phyloP scores from a whole-genome alignment of 2,888 invertebrate genomes.

The Erebia ligea region DNA sequence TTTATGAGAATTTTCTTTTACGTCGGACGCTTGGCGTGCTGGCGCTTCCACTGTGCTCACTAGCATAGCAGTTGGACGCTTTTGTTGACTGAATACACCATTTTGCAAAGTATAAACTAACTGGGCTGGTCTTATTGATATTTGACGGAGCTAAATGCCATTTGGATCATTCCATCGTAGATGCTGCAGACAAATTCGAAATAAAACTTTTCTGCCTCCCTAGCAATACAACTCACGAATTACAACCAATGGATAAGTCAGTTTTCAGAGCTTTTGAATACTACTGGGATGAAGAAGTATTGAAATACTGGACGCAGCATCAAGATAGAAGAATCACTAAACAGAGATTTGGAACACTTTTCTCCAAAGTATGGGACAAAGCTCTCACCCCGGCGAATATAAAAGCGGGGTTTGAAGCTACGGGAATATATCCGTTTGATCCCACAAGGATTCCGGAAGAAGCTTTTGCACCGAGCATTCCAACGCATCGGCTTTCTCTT shows the following conservation, averaged over 20 bases:
- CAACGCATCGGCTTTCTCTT: background rate
- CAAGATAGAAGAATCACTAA: slow-evolving; percentile 26
- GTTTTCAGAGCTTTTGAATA: slow-evolving; percentile 52
- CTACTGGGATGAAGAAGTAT: slow-evolving; percentile 54
- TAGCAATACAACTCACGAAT: slow-evolving; percentile 36
- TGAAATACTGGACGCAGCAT: slow-evolving; percentile 47
- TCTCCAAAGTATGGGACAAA: slow-evolving; percentile 4
- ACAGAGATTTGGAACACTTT: slow-evolving; percentile 2
- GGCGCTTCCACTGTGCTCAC: no score
- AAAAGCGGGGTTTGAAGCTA: slow-evolving; percentile 13
- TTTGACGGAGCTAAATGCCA: slow-evolving; percentile 2
- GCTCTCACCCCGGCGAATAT: slow-evolving; percentile 34
- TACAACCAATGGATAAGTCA: slow-evolving; percentile 55
- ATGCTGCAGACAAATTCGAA: background rate
- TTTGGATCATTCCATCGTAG: background rate
- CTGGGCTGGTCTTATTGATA: background rate
- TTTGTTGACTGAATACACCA: background rate
- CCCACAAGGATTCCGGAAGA: slow-evolving; percentile 4
- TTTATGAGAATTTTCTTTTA: no score
- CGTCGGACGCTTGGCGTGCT: no score
- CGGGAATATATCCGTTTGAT: slow-evolving; percentile 16
- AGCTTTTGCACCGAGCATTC: background rate
- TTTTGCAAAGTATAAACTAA: slow-evolving; percentile 1
- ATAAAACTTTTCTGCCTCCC: background rate
- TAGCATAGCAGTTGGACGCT: no score